These are phyloP conservation scores for Drosophila nannoptera DNA, from an alignment of 1,140 invertebrate species.

Conservation along the genomic window DNA sequence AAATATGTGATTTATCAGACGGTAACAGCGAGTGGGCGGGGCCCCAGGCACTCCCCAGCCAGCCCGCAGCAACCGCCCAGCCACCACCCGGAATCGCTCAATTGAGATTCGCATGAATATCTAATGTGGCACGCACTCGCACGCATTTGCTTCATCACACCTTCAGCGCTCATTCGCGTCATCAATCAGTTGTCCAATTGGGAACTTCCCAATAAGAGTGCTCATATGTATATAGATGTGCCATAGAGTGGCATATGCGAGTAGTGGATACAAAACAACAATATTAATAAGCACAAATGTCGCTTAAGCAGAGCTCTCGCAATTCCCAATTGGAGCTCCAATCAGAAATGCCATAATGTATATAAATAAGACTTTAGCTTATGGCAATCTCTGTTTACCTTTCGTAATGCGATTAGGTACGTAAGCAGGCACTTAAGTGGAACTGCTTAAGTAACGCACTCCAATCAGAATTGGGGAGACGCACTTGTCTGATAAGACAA, in stretches of 20 bases:
- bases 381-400: background rate
- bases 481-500: background rate
- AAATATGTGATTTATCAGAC: slow-evolving; percentile 79
- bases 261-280: slow-evolving; percentile 1
- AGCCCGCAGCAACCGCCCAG: slow-evolving; percentile 5
- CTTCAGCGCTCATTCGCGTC: slow-evolving; percentile 53
- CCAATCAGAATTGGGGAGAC: background rate
- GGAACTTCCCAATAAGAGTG: slow-evolving; percentile 11
- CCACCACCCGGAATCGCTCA: slow-evolving; percentile 3
- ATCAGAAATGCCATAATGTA: background rate
- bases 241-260: slow-evolving; percentile 3
- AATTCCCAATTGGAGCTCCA: slow-evolving; percentile 1
- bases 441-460: background rate
- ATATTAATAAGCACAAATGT: background rate
- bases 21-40: slow-evolving; percentile 66
- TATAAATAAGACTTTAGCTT: background rate
- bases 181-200: slow-evolving; percentile 73
- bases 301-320: too few relatives aligned
- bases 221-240: background rate
- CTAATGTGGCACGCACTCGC: slow-evolving; percentile 55
- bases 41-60: slow-evolving; percentile 46
- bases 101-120: slow-evolving; percentile 62
- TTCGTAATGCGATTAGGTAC: background rate
- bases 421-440: background rate
- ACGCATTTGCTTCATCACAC: slow-evolving; percentile 59